These are phyloP conservation scores for Dolichoris vasculosae DNA, from an alignment of 1,140 invertebrate species.

Conservation along the genomic window DNA sequence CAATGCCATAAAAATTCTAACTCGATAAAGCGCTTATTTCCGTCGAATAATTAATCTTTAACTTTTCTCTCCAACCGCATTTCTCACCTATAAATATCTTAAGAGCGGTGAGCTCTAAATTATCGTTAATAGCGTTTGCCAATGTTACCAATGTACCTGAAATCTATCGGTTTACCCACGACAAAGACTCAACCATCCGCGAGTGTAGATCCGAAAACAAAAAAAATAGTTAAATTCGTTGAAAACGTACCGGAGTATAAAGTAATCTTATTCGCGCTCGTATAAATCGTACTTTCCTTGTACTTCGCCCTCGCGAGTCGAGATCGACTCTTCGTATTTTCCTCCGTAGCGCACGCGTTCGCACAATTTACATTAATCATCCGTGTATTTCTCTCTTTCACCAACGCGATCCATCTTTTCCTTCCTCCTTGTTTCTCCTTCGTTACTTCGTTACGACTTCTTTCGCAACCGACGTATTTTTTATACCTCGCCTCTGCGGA, in stretches of 20 bases:
- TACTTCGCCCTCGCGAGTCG: background rate
- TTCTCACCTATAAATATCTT: background rate
- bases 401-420: background rate
- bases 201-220: no score
- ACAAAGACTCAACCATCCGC: background rate
- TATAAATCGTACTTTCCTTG: background rate
- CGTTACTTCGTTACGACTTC: no score
- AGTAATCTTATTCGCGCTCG: background rate
- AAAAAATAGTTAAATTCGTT: background rate
- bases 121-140: background rate
- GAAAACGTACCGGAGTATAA: background rate
- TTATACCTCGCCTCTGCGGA: background rate
- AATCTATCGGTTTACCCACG: background rate
- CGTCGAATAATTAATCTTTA: no score
- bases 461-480: background rate
- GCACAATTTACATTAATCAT: slow-evolving; percentile 1
- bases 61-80: no score
- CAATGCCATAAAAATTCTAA: no score
- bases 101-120: background rate
- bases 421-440: background rate
- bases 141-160: background rate
- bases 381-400: slow-evolving; percentile 1
- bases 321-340: background rate
- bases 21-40: no score
- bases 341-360: background rate